A percentile compares a stretch with the other conserved stretches of the same genome.
Conservation (phyloP, 2,888 invertebrate genomes). For the Ormyrus nitidulus region DNA sequence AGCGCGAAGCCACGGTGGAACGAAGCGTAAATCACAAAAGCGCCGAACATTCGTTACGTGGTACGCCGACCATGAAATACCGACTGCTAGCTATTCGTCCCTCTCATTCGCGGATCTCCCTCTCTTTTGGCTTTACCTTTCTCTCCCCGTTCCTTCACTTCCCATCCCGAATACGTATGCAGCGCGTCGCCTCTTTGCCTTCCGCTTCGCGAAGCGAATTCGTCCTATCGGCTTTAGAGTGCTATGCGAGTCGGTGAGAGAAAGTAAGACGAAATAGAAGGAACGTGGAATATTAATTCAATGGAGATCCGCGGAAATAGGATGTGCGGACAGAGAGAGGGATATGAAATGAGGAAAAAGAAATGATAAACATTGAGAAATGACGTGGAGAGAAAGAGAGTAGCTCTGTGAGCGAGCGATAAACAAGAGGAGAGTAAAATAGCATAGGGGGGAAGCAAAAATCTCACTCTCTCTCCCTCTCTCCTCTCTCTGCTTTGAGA, state of each 20-base stretch:
- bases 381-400: not conserved
- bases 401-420: not conserved
- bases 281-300: conserved; percentile 26
- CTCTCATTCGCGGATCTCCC: conserved; percentile 48
- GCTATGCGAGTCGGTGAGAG: conserved; percentile 7
- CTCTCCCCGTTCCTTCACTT: conserved; percentile 2
- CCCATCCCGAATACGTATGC: conserved; percentile 29
- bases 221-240: conserved; percentile 53
- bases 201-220: conserved; percentile 62
- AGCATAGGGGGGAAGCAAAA: not conserved
- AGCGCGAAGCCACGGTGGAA: conserved; percentile 32
- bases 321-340: not conserved
- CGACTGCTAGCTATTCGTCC: conserved; percentile 50
- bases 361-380: conserved; percentile 9
- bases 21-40: conserved; percentile 70
- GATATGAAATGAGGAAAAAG: not conserved
- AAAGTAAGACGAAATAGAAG: conserved; percentile 20
- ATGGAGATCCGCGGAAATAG: not conserved
- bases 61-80: conserved; percentile 70
- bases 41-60: conserved; percentile 71
- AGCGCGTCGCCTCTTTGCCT: conserved; percentile 4
- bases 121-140: conserved; percentile 24
- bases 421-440: not conserved
- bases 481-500: conserved; percentile 6
- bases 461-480: no score